These are phyloP conservation scores for Lasioglossum albipes DNA, from an alignment of 1,140 invertebrate genomes.

Conservation along the genomic window DNA sequence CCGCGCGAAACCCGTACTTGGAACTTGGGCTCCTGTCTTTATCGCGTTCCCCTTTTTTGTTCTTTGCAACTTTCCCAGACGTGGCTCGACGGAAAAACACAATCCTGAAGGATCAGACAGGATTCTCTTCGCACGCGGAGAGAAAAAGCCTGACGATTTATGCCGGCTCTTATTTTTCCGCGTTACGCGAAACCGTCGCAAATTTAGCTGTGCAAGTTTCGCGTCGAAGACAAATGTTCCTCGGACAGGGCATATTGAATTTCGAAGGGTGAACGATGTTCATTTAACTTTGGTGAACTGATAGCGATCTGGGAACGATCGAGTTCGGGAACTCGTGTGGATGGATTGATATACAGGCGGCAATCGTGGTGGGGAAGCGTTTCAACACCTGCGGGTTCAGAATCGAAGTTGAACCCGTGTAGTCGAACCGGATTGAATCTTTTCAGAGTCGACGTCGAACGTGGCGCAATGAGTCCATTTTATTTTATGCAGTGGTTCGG, in stretches of 20 bases:
- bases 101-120: neutral
- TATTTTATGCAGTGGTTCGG: too few species aligned
- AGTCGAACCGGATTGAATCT: too few species aligned
- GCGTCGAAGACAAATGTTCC: neutral
- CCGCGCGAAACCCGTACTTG: too few species aligned
- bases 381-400: too few species aligned
- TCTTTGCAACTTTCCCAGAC: neutral
- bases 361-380: too few species aligned
- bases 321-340: neutral
- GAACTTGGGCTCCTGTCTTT: too few species aligned
- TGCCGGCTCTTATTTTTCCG: neutral
- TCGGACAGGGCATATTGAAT: neutral
- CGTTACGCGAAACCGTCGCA: neutral
- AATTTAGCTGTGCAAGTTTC: neutral
- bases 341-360: neutral
- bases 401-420: too few species aligned
- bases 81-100: neutral
- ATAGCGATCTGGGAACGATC: neutral
- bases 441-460: too few species aligned
- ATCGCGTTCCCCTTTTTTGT: too few species aligned
- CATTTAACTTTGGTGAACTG: conserved; percentile 10
- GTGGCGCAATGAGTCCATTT: too few species aligned
- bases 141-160: conserved; percentile 22
- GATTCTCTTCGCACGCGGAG: too few species aligned
- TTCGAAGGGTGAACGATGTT: neutral